Conservation (phyloP, 2,888 invertebrate species). For the Acrobeloides nanus region DNA sequence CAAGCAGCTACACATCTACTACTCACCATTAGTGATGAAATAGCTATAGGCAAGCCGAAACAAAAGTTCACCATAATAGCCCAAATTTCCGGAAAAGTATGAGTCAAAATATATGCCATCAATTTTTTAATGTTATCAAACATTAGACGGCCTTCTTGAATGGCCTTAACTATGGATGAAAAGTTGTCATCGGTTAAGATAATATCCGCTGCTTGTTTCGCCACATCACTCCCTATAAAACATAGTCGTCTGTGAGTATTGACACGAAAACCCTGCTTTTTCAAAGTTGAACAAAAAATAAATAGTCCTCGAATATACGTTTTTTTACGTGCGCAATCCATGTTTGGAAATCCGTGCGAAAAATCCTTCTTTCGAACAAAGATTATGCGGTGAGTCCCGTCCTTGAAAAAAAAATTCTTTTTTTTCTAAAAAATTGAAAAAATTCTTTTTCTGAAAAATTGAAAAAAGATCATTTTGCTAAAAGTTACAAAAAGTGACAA, state of each 20-base stretch:
- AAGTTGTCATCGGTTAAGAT: conserved; percentile 37
- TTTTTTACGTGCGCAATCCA: too few species aligned
- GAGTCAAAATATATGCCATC: conserved; percentile 21
- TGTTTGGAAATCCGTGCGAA: too few species aligned
- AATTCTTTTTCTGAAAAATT: too few species aligned
- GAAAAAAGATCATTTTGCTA: too few species aligned
- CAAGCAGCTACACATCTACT: too few species aligned
- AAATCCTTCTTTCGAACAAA: too few species aligned
- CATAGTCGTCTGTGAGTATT: not conserved
- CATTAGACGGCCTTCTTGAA: conserved; percentile 24
- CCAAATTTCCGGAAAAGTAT: conserved; percentile 19
- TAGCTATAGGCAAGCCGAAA: conserved; percentile 21
- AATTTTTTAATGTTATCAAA: conserved; percentile 24
- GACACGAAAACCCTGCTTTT: not conserved
- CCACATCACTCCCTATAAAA: conserved; percentile 31
- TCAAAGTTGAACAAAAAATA: not conserved
- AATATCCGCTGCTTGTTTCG: conserved; percentile 43
- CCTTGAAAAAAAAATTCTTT: too few species aligned
- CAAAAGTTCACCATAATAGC: conserved; percentile 20
- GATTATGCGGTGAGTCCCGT: too few species aligned
- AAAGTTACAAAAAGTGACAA: too few species aligned
- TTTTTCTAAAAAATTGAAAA: too few species aligned
- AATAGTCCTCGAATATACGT: too few species aligned
- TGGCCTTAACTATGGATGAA: conserved; percentile 30
- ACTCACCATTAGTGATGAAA: conserved; percentile 16